phyloP scores from a whole-genome alignment of 1,140 invertebrate species.

The Coboldia fuscipes region DNA sequence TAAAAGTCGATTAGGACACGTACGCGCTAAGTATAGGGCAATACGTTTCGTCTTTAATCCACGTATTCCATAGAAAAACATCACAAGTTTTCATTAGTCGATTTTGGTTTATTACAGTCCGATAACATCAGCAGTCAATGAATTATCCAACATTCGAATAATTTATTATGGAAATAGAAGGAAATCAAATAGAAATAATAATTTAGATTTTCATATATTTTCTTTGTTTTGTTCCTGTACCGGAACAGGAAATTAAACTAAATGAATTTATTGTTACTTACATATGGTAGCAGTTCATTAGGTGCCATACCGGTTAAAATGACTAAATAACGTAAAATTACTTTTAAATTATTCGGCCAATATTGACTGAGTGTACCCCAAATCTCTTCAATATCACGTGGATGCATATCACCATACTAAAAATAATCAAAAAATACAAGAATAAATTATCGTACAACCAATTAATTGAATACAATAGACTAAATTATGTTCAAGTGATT shows the following conservation, averaged over 20 bases:
- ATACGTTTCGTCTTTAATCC: constrained; percentile 73
- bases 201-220: neutral
- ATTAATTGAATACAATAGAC: neutral
- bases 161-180: neutral
- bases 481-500: too few species aligned
- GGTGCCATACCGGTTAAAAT: constrained; percentile 93
- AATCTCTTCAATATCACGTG: constrained; percentile 82
- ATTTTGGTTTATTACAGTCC: too few species aligned
- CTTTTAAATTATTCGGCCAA: constrained; percentile 92
- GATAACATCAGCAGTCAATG: too few species aligned
- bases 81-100: neutral
- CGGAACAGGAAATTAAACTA: too few species aligned
- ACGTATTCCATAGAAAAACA: constrained; percentile 7
- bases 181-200: neutral
- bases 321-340: constrained; percentile 92
- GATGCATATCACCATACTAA: constrained; percentile 86
- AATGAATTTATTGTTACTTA: constrained; percentile 31
- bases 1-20: constrained; percentile 72
- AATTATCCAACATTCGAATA: too few species aligned
- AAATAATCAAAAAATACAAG: neutral
- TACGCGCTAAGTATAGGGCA: constrained; percentile 73
- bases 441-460: neutral
- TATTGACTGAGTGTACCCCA: constrained; percentile 90
- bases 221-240: neutral
- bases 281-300: constrained; percentile 69